These are phyloP conservation scores for Herminia tarsipennalis DNA, from an alignment of 2,888 invertebrate genomes.

Conservation along the genomic window DNA sequence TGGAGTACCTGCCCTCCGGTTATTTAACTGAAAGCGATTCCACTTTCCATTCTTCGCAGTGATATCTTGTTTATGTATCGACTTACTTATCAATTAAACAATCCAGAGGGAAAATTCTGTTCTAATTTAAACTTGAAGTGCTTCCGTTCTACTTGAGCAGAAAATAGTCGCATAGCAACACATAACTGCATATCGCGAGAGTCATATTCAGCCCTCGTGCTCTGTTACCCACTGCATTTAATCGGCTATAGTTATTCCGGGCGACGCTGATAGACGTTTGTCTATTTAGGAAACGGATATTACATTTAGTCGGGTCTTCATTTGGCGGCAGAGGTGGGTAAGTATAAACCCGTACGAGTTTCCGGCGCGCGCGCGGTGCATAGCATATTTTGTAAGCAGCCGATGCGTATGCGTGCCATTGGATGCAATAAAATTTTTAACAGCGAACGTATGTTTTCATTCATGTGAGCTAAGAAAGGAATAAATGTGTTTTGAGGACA, in stretches of 20 bases:
- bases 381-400: slow-evolving; percentile 80
- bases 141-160: slow-evolving; percentile 44
- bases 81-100: slow-evolving; percentile 9
- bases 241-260: slow-evolving; percentile 82
- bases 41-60: neutral
- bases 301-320: slow-evolving; percentile 83
- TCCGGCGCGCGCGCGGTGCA: slow-evolving; percentile 80
- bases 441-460: slow-evolving; percentile 73
- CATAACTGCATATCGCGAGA: slow-evolving; percentile 38
- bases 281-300: slow-evolving; percentile 86
- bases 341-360: slow-evolving; percentile 79
- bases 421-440: slow-evolving; percentile 75
- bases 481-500: slow-evolving; percentile 71
- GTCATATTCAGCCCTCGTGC: slow-evolving; percentile 50
- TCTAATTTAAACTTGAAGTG: slow-evolving; percentile 42
- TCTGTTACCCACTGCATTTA: slow-evolving; percentile 67
- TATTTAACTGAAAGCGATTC: neutral
- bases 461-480: slow-evolving; percentile 56
- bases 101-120: slow-evolving; percentile 15
- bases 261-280: slow-evolving; percentile 82
- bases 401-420: slow-evolving; percentile 70
- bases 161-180: slow-evolving; percentile 51
- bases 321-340: slow-evolving; percentile 83
- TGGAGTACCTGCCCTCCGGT: neutral
- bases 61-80: neutral